A percentile compares a stretch with the other conserved stretches of the same genome.
These are phyloP conservation scores for Ernsta delagoae DNA, from an alignment of 2,888 invertebrate species.

Conservation along the genomic window DNA sequence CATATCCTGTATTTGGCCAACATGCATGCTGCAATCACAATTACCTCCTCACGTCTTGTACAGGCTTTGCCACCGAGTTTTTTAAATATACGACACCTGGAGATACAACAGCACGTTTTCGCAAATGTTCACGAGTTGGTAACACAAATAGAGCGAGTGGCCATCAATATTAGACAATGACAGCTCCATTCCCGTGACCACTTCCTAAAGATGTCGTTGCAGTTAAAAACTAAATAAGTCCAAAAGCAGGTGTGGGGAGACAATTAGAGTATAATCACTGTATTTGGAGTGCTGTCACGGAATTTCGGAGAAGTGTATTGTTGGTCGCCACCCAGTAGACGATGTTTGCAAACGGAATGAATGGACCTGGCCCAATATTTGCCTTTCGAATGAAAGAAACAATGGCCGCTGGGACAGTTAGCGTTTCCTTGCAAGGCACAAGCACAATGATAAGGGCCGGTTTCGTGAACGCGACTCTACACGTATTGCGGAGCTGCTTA, in stretches of 20 bases:
- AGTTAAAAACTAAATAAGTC: conserved; percentile 73
- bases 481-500: background rate
- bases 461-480: conserved; percentile 39
- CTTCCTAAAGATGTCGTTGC: conserved; percentile 68
- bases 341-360: conserved; percentile 80
- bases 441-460: conserved; percentile 57
- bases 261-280: conserved; percentile 82
- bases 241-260: conserved; percentile 69
- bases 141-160: conserved; percentile 58
- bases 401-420: conserved; percentile 78
- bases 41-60: too few species aligned
- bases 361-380: conserved; percentile 79
- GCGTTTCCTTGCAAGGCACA: conserved; percentile 68
- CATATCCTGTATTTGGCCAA: too few species aligned
- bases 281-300: conserved; percentile 81
- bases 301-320: conserved; percentile 74
- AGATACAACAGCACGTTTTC: background rate
- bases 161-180: conserved; percentile 64
- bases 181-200: conserved; percentile 48
- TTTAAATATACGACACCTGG: background rate
- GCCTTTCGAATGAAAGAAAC: conserved; percentile 81
- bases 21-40: too few species aligned
- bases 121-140: conserved; percentile 58
- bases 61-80: background rate
- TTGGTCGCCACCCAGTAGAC: conserved; percentile 78